Evolutionary conservation across 2,888 invertebrate genomes (phyloP).

Genomic region (Adelphocoris suturalis): DNA sequence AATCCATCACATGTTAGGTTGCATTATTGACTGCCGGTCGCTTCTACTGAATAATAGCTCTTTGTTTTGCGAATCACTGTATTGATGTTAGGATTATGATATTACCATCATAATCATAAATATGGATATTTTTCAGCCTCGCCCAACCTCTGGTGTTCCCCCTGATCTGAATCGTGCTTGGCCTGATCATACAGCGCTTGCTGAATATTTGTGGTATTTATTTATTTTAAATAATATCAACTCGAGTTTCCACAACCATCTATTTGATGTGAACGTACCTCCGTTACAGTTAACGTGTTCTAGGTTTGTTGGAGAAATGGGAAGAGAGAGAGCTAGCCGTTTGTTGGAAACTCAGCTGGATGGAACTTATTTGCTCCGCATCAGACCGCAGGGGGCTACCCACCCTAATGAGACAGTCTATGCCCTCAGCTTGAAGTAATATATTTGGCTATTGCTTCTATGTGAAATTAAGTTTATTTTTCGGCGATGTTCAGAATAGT

Average conservation of each 20-base stretch:
- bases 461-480: too few species aligned
- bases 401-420: constrained; percentile 85
- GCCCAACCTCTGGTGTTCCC: constrained; percentile 78
- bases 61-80: too few species aligned
- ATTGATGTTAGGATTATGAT: too few species aligned
- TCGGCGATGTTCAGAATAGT: too few species aligned
- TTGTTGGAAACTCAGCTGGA: constrained; percentile 88
- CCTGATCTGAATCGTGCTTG: constrained; percentile 76
- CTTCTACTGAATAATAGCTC: too few species aligned
- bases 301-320: constrained; percentile 94
- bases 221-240: background rate
- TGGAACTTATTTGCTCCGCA: constrained; percentile 91
- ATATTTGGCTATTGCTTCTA: background rate
- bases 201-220: constrained; percentile 81
- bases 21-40: too few species aligned
- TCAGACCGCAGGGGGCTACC: constrained; percentile 85
- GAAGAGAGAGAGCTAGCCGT: constrained; percentile 87
- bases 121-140: constrained; percentile 56
- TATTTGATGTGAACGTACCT: too few species aligned
- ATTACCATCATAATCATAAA: too few species aligned
- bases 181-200: constrained; percentile 76
- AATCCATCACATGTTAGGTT: too few species aligned
- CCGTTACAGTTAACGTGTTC: background rate
- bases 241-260: background rate
- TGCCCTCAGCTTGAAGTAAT: constrained; percentile 88